A percentile compares a stretch with the other conserved stretches of the same genome.
Evolutionary conservation across 2,888 invertebrate species (phyloP).

Genomic region (Hypomecis atomaria): DNA sequence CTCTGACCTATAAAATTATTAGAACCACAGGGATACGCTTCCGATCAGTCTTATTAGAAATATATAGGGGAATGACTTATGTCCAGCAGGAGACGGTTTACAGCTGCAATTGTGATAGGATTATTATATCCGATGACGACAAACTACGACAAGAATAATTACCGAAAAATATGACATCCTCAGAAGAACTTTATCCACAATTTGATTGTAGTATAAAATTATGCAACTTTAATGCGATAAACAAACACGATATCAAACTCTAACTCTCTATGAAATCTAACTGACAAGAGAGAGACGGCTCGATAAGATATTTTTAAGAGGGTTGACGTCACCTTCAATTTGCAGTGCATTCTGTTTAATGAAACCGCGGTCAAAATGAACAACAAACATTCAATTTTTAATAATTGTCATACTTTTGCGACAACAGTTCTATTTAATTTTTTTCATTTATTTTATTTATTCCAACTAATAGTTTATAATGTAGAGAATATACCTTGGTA

Average conservation of each 20-base stretch:
- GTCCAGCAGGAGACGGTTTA: too few relatives aligned
- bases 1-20: too few relatives aligned
- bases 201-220: not conserved
- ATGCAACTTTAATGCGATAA: slow-evolving; percentile 2
- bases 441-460: too few relatives aligned
- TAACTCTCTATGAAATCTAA: slow-evolving; percentile 1
- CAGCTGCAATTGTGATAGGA: too few relatives aligned
- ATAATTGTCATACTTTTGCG: slow-evolving; percentile 43
- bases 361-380: slow-evolving; percentile 9
- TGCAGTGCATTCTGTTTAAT: slow-evolving; percentile 17
- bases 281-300: not conserved
- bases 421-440: slow-evolving; percentile 20
- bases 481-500: too few relatives aligned
- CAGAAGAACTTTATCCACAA: not conserved
- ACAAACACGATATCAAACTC: slow-evolving; percentile 2
- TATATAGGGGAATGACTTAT: too few relatives aligned
- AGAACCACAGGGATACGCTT: too few relatives aligned
- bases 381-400: slow-evolving; percentile 36
- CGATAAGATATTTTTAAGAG: slow-evolving; percentile 11
- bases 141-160: not conserved
- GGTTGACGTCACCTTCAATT: slow-evolving; percentile 13
- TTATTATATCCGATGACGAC: too few relatives aligned
- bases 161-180: not conserved
- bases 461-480: too few relatives aligned
- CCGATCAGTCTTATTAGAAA: too few relatives aligned